phyloP scores from a whole-genome alignment of 2,113 vertebrate species.

The Acrocephalus arundinaceus region DNA sequence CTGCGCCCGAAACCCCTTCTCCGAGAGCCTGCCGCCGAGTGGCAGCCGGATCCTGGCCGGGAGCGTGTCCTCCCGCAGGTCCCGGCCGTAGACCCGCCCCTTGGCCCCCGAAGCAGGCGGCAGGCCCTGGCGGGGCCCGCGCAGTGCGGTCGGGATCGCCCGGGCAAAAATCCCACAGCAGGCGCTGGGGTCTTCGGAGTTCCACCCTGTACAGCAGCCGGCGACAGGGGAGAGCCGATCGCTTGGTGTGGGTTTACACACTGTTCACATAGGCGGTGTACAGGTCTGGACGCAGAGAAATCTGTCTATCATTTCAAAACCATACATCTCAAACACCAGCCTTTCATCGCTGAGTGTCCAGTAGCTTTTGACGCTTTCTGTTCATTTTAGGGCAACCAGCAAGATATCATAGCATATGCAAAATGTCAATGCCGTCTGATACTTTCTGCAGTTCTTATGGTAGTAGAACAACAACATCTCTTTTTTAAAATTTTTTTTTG shows the following conservation, averaged over 20 bases:
- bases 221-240: not conserved
- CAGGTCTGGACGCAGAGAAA: rapidly evolving
- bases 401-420: rapidly evolving
- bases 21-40: no score
- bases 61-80: no score
- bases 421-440: rapidly evolving
- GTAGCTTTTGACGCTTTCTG: not conserved
- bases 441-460: rapidly evolving
- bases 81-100: not conserved
- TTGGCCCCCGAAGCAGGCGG: not conserved
- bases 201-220: not conserved
- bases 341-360: rapidly evolving
- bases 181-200: no score
- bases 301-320: rapidly evolving
- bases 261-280: rapidly evolving
- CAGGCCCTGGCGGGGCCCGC: not conserved
- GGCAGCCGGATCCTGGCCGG: not conserved
- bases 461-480: no score
- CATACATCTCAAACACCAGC: rapidly evolving
- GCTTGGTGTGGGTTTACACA: not conserved
- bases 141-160: rapidly evolving
- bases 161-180: not conserved
- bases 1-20: rapidly evolving
- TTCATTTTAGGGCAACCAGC: not conserved
- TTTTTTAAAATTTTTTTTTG: no score